Evolutionary conservation across 2,113 vertebrate genomes (phyloP).

Genomic region (Ictalurus furcatus): DNA sequence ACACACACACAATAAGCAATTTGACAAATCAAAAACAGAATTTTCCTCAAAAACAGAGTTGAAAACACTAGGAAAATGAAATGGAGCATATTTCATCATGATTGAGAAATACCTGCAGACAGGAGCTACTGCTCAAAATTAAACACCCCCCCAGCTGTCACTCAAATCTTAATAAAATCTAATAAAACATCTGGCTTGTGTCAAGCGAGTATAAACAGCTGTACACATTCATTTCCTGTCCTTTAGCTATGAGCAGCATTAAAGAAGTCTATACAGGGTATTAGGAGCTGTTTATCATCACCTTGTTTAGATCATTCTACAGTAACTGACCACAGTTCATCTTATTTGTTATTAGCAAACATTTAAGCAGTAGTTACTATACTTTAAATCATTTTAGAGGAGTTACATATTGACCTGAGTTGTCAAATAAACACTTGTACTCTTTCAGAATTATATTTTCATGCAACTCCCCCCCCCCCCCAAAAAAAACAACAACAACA

Average conservation of each 20-base stretch:
- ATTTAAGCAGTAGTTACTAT: not conserved
- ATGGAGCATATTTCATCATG: not conserved
- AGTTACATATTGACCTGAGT: not conserved
- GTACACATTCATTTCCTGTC: not conserved
- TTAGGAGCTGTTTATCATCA: not conserved
- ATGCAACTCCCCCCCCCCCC: too few relatives aligned
- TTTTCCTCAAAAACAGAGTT: not conserved
- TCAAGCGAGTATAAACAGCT: not conserved
- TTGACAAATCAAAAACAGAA: conserved; percentile 17
- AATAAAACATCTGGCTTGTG: conserved; percentile 5
- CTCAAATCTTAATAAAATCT: conserved; percentile 15
- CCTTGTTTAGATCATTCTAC: not conserved
- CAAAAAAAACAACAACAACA: too few relatives aligned
- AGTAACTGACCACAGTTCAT: not conserved
- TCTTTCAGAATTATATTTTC: too few relatives aligned
- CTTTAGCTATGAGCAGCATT: not conserved
- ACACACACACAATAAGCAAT: conserved; percentile 3
- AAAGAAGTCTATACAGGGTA: too few relatives aligned
- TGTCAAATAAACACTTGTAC: not conserved
- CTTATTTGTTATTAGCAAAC: not conserved
- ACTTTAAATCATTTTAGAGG: not conserved
- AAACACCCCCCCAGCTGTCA: conserved; percentile 4
- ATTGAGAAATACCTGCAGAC: not conserved
- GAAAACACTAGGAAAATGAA: not conserved
- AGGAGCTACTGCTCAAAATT: not conserved